Conservation (phyloP, 2,113 vertebrate species). For the Alexandromys fortis region DNA sequence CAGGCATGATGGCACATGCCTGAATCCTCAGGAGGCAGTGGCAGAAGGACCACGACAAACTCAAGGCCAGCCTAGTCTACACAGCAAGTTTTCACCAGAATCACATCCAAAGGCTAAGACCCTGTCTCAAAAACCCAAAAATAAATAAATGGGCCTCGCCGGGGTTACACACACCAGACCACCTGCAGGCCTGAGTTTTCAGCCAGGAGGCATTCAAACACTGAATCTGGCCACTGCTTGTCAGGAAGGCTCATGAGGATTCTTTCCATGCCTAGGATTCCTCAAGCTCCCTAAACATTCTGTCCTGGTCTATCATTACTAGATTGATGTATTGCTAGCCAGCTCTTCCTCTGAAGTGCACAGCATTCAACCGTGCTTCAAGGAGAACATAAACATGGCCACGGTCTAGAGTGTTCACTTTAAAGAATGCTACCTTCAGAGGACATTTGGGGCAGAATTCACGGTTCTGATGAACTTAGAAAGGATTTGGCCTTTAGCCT, state of each 20-base stretch:
- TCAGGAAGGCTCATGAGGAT: slow-evolving; percentile 6
- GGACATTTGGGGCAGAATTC: not conserved
- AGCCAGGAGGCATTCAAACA: not conserved
- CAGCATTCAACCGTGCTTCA: not conserved
- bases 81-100: not conserved
- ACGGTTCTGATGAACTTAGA: not conserved
- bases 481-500: not conserved
- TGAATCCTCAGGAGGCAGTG: not conserved
- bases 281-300: not conserved
- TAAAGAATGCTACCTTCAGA: not conserved
- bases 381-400: not conserved
- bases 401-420: not conserved
- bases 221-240: not conserved
- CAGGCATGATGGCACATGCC: not conserved
- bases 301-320: slow-evolving; percentile 41
- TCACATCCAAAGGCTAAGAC: not conserved
- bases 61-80: not conserved
- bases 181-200: not conserved
- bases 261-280: slow-evolving; percentile 49
- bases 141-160: not conserved
- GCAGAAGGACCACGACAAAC: not conserved
- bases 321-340: not conserved
- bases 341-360: not conserved
- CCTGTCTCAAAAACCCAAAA: not conserved
- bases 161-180: not conserved